Percentiles rank a stretch among this genome's conserved stretches.
Evolutionary conservation across 2,113 vertebrate genomes (phyloP).

Genomic region (Leucoraja erinaceus): DNA sequence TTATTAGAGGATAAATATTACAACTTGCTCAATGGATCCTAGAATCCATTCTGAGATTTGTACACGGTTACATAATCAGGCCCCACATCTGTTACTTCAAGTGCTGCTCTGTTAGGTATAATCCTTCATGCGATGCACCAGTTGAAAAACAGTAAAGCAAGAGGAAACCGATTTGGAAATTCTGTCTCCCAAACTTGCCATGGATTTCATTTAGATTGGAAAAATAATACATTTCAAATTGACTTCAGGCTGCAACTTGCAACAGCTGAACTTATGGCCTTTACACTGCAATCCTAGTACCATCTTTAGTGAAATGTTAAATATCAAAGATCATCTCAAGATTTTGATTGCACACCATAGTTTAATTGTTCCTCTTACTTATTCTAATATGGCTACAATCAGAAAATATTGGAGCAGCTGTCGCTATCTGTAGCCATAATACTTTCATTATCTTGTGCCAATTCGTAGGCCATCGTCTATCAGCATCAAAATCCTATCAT

Average conservation of each 20-base stretch:
- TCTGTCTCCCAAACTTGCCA: background rate
- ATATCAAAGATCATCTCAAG: background rate
- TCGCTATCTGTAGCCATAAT: constrained; percentile 64
- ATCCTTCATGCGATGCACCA: background rate
- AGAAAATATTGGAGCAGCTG: constrained; percentile 64
- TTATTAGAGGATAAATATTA: background rate
- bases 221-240: background rate
- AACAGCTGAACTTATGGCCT: background rate
- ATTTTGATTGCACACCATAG: background rate
- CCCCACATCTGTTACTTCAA: background rate
- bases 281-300: background rate
- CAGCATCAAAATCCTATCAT: constrained; percentile 62
- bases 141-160: background rate
- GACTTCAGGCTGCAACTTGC: background rate
- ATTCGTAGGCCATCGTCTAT: constrained; percentile 49
- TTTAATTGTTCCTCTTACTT: background rate
- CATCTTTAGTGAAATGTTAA: background rate
- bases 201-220: background rate
- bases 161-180: background rate
- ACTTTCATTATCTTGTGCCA: constrained; percentile 49
- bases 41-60: background rate
- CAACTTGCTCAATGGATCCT: background rate
- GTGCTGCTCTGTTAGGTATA: background rate
- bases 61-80: background rate
- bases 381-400: constrained; percentile 50